phyloP scores from a whole-genome alignment of 2,113 vertebrate species.

The Pandion haliaetus region DNA sequence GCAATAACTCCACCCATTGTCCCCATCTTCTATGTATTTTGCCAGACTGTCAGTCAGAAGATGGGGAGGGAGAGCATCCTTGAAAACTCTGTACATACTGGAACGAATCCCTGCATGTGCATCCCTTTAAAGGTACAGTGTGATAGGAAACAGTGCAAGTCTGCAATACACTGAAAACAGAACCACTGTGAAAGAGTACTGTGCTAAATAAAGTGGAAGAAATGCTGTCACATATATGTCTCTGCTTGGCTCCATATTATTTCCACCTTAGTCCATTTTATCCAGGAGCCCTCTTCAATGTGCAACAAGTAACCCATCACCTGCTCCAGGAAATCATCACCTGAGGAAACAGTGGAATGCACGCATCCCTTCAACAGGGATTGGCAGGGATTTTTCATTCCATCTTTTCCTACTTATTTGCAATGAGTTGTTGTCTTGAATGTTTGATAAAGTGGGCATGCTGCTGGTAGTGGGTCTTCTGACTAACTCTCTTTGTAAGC shows the following conservation, averaged over 20 bases:
- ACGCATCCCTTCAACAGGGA: not conserved
- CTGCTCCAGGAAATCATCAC: not conserved
- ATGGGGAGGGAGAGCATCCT: not conserved
- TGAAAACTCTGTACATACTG: not conserved
- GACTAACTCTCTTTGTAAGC: not conserved
- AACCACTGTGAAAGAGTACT: not conserved
- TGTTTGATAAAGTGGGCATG: not conserved
- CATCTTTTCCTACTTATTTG: not conserved
- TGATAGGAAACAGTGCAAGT: not conserved
- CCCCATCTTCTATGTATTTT: not conserved
- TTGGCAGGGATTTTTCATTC: not conserved
- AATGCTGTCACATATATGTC: not conserved
- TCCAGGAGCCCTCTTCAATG: not conserved
- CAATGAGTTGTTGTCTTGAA: not conserved
- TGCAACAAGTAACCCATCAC: not conserved
- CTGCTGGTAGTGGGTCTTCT: not conserved
- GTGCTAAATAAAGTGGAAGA: conserved; percentile 31
- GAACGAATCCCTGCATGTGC: not conserved
- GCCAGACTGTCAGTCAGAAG: not conserved
- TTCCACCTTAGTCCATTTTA: conserved; percentile 23
- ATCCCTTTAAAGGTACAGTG: not conserved
- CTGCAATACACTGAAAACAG: not conserved
- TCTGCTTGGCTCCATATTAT: not conserved
- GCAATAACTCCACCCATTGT: not conserved
- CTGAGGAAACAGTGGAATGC: not conserved